phyloP scores from a whole-genome alignment of 2,113 vertebrate species.

The Archilochus colubris region DNA sequence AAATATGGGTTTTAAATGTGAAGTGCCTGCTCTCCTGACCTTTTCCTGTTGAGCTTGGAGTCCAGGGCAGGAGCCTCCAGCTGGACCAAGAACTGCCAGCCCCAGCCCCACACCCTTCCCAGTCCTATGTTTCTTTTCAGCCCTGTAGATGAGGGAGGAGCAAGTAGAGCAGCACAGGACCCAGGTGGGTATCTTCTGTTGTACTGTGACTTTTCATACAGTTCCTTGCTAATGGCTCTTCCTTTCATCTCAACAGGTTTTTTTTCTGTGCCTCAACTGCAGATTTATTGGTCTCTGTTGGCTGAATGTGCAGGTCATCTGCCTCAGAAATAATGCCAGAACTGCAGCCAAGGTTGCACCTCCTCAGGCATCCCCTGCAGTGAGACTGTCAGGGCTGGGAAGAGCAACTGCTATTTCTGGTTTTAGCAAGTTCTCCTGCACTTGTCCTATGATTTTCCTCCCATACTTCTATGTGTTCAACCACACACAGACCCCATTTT shows the following conservation, averaged over 20 bases:
- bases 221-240: not conserved
- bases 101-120: not conserved
- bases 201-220: not conserved
- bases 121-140: not conserved
- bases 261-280: not conserved
- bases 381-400: not conserved
- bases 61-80: not conserved
- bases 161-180: not conserved
- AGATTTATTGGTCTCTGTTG: not conserved
- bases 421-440: not conserved
- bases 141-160: not conserved
- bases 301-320: not conserved
- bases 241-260: not conserved
- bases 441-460: not conserved
- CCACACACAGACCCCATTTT: not conserved
- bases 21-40: not conserved
- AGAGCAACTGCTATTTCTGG: not conserved
- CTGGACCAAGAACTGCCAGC: not conserved
- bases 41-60: not conserved
- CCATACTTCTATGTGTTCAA: not conserved
- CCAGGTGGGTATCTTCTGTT: not conserved
- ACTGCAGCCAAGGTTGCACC: not conserved
- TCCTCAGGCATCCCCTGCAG: not conserved
- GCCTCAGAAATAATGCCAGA: not conserved
- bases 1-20: not conserved